Conservation (phyloP, 2,113 vertebrate genomes). For the Misgurnus mizolepis region DNA sequence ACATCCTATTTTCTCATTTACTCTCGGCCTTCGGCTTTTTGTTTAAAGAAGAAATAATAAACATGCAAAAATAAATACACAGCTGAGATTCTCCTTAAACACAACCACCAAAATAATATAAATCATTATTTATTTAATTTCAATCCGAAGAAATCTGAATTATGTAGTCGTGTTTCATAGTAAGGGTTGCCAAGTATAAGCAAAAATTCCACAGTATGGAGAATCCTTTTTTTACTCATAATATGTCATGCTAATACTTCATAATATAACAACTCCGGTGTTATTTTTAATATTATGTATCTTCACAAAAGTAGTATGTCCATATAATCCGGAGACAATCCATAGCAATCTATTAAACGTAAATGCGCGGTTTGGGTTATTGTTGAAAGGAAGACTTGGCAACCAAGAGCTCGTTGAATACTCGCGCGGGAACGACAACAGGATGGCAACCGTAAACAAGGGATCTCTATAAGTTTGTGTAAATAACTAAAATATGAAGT, state of each 20-base stretch:
- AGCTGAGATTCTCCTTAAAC: neutral
- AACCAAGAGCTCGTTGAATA: constrained; percentile 17
- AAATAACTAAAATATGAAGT: neutral
- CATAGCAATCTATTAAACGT: too few species aligned
- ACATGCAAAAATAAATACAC: neutral
- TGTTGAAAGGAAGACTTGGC: constrained; percentile 10
- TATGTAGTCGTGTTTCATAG: neutral
- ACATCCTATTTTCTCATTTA: constrained; percentile 11
- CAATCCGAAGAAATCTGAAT: too few species aligned
- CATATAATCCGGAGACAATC: neutral
- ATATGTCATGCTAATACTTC: neutral
- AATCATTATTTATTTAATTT: neutral
- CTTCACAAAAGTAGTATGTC: too few species aligned
- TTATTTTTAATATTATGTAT: too few species aligned
- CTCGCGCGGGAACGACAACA: constrained; percentile 26
- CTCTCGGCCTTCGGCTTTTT: neutral
- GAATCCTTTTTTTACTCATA: neutral
- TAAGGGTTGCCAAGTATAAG: constrained; percentile 38
- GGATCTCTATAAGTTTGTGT: neutral
- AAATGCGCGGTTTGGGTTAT: too few species aligned
- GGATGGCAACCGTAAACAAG: neutral
- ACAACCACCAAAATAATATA: neutral
- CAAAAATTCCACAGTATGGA: neutral
- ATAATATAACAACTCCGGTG: neutral
- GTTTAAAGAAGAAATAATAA: neutral